Evolutionary conservation across 1,140 invertebrate genomes (phyloP).

Genomic region (Oncopodura yosiiana): DNA sequence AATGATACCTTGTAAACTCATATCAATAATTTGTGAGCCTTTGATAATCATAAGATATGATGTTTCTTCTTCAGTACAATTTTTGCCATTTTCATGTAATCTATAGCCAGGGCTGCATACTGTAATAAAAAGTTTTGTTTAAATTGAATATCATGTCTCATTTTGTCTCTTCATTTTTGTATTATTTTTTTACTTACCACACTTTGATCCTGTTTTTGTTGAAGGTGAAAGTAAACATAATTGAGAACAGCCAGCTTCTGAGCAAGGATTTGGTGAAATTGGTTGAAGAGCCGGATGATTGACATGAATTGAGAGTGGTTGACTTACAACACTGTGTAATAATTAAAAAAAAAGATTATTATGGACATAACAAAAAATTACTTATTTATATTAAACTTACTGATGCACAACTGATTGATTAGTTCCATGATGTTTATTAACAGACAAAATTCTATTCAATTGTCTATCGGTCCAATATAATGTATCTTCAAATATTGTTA

Average conservation of each 20-base stretch:
- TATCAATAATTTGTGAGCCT: constrained; percentile 75
- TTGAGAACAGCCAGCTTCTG: constrained; percentile 68
- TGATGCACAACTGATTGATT: constrained; percentile 91
- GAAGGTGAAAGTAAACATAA: constrained; percentile 72
- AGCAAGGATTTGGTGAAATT: constrained; percentile 70
- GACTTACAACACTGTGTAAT: constrained; percentile 81
- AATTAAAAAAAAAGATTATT: too few species aligned
- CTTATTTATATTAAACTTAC: too few species aligned
- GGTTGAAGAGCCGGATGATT: constrained; percentile 90
- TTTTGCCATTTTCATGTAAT: constrained; percentile 53
- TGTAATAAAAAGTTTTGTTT: too few species aligned
- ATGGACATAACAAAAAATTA: too few species aligned
- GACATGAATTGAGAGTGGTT: constrained; percentile 87
- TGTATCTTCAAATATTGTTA: constrained; percentile 70
- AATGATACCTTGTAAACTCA: constrained; percentile 52
- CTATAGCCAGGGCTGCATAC: constrained; percentile 83
- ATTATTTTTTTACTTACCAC: neutral
- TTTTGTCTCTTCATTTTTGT: neutral
- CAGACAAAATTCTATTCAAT: constrained; percentile 73
- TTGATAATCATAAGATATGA: constrained; percentile 85
- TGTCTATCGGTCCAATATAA: constrained; percentile 96
- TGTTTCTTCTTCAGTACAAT: constrained; percentile 72
- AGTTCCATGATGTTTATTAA: constrained; percentile 78
- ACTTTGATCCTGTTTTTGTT: neutral
- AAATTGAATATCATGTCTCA: constrained; percentile 20